phyloP scores from a whole-genome alignment of 2,888 invertebrate species.

The Atethmia centrago region DNA sequence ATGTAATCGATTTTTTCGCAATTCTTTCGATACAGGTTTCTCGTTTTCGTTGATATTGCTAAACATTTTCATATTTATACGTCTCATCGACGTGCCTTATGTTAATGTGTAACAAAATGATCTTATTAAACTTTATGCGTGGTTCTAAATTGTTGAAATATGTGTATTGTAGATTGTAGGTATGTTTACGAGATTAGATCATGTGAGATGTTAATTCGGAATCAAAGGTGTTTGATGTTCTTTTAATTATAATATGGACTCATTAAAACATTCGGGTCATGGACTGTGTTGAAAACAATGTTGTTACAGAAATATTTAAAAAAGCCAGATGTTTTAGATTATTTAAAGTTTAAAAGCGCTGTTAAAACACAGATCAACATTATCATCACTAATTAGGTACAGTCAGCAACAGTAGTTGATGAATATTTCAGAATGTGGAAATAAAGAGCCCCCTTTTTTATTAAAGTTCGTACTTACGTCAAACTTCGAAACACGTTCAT shows the following conservation, averaged over 20 bases:
- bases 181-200: conserved; percentile 50
- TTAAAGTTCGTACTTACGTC: neutral
- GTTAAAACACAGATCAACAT: neutral
- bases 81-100: conserved; percentile 54
- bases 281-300: conserved; percentile 54
- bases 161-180: conserved; percentile 64
- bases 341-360: neutral
- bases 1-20: conserved; percentile 42
- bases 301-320: conserved; percentile 40
- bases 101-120: conserved; percentile 68
- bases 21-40: conserved; percentile 41
- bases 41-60: conserved; percentile 47
- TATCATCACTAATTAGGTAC: neutral
- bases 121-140: conserved; percentile 72
- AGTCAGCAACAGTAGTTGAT: neutral
- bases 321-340: conserved; percentile 11
- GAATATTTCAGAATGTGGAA: neutral
- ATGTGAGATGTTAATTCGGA: conserved; percentile 46
- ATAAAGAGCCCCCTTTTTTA: neutral
- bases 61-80: conserved; percentile 51
- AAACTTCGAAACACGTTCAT: neutral
- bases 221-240: conserved; percentile 57
- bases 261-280: conserved; percentile 64
- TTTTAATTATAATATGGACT: conserved; percentile 52
- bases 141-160: conserved; percentile 74